Conservation (phyloP, 2,888 invertebrate genomes). For the Cremastinae sp. region DNA sequence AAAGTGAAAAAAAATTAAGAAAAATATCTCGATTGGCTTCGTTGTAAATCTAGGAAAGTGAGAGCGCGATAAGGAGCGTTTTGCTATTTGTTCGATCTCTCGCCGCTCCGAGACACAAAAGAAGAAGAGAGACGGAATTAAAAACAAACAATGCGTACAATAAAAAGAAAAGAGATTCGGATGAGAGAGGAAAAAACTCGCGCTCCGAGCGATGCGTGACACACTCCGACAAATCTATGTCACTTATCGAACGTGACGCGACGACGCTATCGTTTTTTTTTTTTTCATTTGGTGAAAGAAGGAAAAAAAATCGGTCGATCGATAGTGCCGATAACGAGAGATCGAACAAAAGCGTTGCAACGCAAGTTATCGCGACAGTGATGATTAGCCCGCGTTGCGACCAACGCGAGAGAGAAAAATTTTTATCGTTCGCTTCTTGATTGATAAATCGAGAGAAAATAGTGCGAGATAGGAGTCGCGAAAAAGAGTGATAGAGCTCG, state of each 20-base stretch:
- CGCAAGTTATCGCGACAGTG: slow-evolving; percentile 41
- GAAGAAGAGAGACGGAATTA: background rate
- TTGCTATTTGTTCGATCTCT: background rate
- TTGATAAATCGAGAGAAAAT: background rate
- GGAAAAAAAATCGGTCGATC: slow-evolving; percentile 29
- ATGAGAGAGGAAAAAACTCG: slow-evolving; percentile 3
- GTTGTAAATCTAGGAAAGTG: slow-evolving; percentile 34
- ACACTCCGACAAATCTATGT: slow-evolving; percentile 44
- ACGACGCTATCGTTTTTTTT: slow-evolving; percentile 38
- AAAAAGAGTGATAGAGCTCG: background rate
- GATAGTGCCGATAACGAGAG: slow-evolving; percentile 55
- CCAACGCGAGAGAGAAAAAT: slow-evolving; percentile 6
- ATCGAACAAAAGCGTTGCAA: slow-evolving; percentile 33
- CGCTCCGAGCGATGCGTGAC: slow-evolving; percentile 16
- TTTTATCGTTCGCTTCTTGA: background rate
- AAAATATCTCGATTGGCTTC: slow-evolving; percentile 25
- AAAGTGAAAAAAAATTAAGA: slow-evolving; percentile 2
- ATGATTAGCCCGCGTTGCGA: slow-evolving; percentile 10
- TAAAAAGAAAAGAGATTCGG: background rate
- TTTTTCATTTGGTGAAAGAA: slow-evolving; percentile 11
- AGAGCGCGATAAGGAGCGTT: slow-evolving; percentile 1
- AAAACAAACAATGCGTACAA: background rate
- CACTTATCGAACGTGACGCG: slow-evolving; percentile 35
- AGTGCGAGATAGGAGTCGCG: background rate
- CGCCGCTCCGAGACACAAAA: background rate